A percentile compares a stretch with the other conserved stretches of the same genome.
phyloP scores from a whole-genome alignment of 2,797 vertebrate genomes.

The Aphelocoma californica region DNA sequence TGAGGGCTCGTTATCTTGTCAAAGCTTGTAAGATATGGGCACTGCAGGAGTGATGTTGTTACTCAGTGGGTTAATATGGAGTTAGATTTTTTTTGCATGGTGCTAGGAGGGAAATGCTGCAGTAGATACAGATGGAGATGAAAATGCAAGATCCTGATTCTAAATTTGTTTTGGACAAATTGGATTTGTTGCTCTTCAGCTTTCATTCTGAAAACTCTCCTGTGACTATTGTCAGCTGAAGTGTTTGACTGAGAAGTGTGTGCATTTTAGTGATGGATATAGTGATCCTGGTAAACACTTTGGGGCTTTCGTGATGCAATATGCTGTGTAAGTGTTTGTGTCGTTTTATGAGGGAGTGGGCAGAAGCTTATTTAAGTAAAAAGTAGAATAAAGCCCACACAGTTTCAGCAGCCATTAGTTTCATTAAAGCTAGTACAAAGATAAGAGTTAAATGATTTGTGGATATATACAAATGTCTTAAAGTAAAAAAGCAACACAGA shows the following conservation, averaged over 20 bases:
- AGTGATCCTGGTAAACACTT: conserved; percentile 16
- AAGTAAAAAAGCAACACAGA: not conserved
- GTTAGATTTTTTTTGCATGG: not conserved
- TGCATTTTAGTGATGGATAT: conserved; percentile 20
- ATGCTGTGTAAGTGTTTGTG: conserved; percentile 14
- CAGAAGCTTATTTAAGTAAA: conserved; percentile 37
- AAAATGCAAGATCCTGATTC: not conserved
- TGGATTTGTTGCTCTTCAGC: conserved; percentile 37
- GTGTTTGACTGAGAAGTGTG: conserved; percentile 45
- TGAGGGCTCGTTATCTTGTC: conserved; percentile 62
- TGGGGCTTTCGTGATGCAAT: not conserved
- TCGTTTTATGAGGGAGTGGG: conserved; percentile 9
- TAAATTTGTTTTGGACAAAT: conserved; percentile 37
- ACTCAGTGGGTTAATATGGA: conserved; percentile 33
- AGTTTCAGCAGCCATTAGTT: not conserved
- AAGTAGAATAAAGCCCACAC: not conserved
- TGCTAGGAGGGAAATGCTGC: not conserved
- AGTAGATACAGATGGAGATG: not conserved
- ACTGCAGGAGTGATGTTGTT: conserved; percentile 44
- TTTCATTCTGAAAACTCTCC: conserved; percentile 45
- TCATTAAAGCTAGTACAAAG: conserved; percentile 10
- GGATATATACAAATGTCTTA: conserved; percentile 8
- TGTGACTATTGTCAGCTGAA: conserved; percentile 36
- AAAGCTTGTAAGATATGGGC: conserved; percentile 30
- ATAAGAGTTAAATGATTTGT: conserved; percentile 36